These are phyloP conservation scores for Lordiphosa collinella DNA, from an alignment of 1,140 invertebrate genomes.

Conservation along the genomic window DNA sequence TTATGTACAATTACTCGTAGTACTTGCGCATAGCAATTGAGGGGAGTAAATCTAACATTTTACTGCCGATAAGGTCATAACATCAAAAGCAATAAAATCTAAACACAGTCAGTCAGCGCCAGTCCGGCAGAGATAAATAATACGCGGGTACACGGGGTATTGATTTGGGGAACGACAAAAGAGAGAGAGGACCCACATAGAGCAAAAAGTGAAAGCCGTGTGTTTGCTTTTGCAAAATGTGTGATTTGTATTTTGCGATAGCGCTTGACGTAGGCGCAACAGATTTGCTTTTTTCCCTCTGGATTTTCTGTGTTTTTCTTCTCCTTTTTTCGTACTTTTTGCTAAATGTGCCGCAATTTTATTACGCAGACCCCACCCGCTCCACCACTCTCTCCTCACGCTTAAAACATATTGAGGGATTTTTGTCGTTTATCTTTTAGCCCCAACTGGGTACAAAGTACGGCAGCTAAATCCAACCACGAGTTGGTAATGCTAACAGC, in stretches of 20 bases:
- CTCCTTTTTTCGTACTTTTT: slow-evolving; percentile 4
- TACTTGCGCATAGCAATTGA: not conserved
- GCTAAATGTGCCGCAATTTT: slow-evolving; percentile 56
- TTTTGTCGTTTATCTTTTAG: slow-evolving; percentile 43
- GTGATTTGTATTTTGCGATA: slow-evolving; percentile 60
- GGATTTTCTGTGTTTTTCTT: slow-evolving; percentile 15
- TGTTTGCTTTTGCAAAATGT: slow-evolving; percentile 22
- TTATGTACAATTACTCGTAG: slow-evolving; percentile 26
- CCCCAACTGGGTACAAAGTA: slow-evolving; percentile 25
- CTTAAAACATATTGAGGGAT: slow-evolving; percentile 19
- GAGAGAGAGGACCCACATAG: slow-evolving; percentile 6
- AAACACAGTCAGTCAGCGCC: slow-evolving; percentile 29
- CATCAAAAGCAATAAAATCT: slow-evolving; percentile 69
- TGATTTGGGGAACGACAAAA: slow-evolving; percentile 47
- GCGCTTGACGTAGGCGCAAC: slow-evolving; percentile 73
- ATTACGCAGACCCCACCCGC: slow-evolving; percentile 36
- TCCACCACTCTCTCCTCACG: slow-evolving; percentile 3
- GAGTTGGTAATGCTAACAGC: slow-evolving; percentile 4
- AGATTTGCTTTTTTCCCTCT: slow-evolving; percentile 42
- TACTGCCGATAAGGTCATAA: slow-evolving; percentile 66
- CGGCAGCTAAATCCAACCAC: not conserved
- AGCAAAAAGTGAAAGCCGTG: slow-evolving; percentile 5
- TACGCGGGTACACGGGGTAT: slow-evolving; percentile 52
- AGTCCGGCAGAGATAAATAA: slow-evolving; percentile 43
- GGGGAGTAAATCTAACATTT: slow-evolving; percentile 55